A percentile compares a stretch with the other conserved stretches of the same genome.
Conservation (phyloP, 2,888 invertebrate species). For the Agrochola circellaris region DNA sequence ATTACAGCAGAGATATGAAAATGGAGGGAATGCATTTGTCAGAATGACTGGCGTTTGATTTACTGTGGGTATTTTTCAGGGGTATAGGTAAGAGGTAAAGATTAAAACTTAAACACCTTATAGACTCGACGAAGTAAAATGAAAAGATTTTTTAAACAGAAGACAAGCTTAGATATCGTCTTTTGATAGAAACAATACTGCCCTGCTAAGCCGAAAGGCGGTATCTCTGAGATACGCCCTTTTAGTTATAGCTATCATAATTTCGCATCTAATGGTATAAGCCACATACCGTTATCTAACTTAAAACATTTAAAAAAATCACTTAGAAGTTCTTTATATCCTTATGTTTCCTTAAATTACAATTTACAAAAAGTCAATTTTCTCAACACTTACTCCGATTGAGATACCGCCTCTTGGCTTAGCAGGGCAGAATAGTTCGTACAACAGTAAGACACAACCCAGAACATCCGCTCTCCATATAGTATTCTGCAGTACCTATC, state of each 20-base stretch:
- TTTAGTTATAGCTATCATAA: too few species aligned
- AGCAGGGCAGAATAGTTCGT: too few species aligned
- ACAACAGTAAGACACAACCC: neutral
- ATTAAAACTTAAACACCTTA: neutral
- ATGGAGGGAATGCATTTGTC: slow-evolving; percentile 22
- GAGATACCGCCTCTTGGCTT: too few species aligned
- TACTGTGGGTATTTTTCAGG: slow-evolving; percentile 3
- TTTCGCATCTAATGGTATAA: too few species aligned
- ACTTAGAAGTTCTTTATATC: too few species aligned
- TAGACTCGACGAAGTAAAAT: neutral
- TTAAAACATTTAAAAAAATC: too few species aligned
- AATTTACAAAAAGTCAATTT: too few species aligned
- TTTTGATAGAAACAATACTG: neutral
- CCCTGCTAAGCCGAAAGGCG: too few species aligned
- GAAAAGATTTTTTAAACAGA: neutral
- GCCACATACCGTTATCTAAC: too few species aligned
- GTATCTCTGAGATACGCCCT: too few species aligned
- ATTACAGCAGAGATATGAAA: slow-evolving; percentile 25
- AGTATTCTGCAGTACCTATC: slow-evolving; percentile 18
- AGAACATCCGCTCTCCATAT: neutral
- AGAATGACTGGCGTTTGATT: slow-evolving; percentile 6
- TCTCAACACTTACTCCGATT: too few species aligned
- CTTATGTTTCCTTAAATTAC: too few species aligned
- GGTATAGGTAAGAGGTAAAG: neutral
- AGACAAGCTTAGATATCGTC: neutral